phyloP scores from a whole-genome alignment of 1,140 invertebrate species.

The Bombus soroeensis region DNA sequence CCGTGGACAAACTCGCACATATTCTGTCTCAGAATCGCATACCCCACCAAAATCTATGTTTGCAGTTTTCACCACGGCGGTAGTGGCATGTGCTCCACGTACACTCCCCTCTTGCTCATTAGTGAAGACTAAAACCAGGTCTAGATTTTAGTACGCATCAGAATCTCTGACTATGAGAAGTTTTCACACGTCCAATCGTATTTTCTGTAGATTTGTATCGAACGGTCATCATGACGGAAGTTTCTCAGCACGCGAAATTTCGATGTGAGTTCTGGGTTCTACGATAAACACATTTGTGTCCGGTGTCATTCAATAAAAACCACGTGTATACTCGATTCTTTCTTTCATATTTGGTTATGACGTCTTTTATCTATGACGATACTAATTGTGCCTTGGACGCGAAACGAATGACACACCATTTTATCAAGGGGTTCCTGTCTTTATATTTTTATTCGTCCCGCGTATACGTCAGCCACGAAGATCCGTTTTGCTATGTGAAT shows the following conservation, averaged over 20 bases:
- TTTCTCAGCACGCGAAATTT: constrained; percentile 71
- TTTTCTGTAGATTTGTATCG: background rate
- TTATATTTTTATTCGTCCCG: background rate
- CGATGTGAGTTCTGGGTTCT: constrained; percentile 68
- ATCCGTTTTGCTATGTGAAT: constrained; percentile 24
- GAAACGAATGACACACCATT: background rate
- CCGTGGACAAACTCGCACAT: background rate
- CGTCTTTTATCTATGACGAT: background rate
- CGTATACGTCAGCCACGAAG: background rate
- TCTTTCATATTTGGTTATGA: background rate
- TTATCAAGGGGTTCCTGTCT: background rate
- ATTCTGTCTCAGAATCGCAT: constrained; percentile 4
- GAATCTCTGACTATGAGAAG: constrained; percentile 65
- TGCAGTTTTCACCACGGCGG: constrained; percentile 46
- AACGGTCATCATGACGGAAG: constrained; percentile 60
- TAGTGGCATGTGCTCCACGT: constrained; percentile 1
- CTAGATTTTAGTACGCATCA: constrained; percentile 75
- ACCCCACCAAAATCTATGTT: constrained; percentile 35
- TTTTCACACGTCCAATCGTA: constrained; percentile 38
- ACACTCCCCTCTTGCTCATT: background rate
- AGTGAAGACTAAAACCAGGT: constrained; percentile 67
- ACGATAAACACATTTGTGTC: background rate
- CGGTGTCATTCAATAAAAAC: background rate
- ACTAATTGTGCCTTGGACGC: background rate
- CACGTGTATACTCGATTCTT: constrained; percentile 29